Conservation (phyloP, 2,113 vertebrate genomes). For the Leucosticte australis region DNA sequence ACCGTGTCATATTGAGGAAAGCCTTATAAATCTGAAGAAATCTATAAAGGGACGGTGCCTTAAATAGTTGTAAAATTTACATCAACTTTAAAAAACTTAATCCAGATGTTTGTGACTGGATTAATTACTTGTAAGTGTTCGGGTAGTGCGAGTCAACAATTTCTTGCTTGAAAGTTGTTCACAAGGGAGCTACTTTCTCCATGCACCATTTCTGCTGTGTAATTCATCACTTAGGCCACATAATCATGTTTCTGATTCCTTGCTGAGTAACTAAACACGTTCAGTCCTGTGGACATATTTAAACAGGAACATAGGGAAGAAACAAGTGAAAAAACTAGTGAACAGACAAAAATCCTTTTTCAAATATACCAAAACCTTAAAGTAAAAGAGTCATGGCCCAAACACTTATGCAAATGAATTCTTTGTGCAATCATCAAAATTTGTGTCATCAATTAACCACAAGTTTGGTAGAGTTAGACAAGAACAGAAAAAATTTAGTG, state of each 20-base stretch:
- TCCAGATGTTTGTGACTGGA: conserved; percentile 50
- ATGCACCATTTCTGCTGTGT: conserved; percentile 19
- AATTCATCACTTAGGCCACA: conserved; percentile 24
- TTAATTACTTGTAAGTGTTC: conserved; percentile 42
- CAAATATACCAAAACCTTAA: background rate
- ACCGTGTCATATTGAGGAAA: background rate
- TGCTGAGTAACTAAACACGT: background rate
- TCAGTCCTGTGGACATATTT: background rate
- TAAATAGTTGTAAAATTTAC: conserved; percentile 41
- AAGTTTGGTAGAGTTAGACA: background rate
- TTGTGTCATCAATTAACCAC: background rate
- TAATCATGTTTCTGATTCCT: conserved; percentile 43
- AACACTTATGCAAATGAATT: background rate
- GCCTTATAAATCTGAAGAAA: background rate
- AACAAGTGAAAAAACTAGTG: background rate
- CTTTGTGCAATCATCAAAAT: background rate
- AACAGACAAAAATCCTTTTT: background rate
- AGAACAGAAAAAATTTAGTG: background rate
- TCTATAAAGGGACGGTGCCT: background rate
- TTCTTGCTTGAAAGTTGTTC: conserved; percentile 30
- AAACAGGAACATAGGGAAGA: background rate
- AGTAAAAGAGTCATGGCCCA: background rate
- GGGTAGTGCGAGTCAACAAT: background rate
- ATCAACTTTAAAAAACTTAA: conserved; percentile 37
- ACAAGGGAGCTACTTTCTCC: conserved; percentile 37